Conservation (phyloP, 2,888 invertebrate genomes). For the Cyclophora albipunctata region DNA sequence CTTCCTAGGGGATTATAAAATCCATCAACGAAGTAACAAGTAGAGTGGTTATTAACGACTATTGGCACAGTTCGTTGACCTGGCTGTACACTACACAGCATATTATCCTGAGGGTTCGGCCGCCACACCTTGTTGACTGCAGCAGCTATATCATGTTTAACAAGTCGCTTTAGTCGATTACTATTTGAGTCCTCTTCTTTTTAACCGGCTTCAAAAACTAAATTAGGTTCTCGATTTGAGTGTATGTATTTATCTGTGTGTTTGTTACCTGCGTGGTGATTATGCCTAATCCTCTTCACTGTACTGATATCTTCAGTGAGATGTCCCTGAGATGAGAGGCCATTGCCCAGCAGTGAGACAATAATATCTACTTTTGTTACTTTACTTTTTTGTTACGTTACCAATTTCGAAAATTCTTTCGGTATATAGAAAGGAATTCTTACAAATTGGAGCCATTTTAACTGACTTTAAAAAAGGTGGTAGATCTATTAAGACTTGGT, state of each 20-base stretch:
- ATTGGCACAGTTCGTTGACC: conserved; percentile 35
- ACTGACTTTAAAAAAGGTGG: neutral
- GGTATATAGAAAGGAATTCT: neutral
- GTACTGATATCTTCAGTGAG: too few relatives aligned
- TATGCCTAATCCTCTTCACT: too few relatives aligned
- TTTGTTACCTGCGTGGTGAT: neutral
- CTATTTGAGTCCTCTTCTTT: conserved; percentile 5
- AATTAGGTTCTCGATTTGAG: neutral
- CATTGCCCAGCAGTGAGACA: too few relatives aligned
- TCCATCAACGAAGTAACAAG: conserved; percentile 12
- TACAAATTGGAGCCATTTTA: neutral
- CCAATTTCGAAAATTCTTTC: too few relatives aligned
- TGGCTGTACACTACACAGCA: conserved; percentile 29
- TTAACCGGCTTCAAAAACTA: neutral
- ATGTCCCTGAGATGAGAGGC: too few relatives aligned
- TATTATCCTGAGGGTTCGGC: conserved; percentile 43
- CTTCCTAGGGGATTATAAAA: neutral
- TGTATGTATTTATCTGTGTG: neutral
- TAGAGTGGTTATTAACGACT: conserved; percentile 7
- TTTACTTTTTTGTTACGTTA: neutral
- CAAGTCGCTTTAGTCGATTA: conserved; percentile 21
- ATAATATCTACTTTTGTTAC: too few relatives aligned
- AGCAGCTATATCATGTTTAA: conserved; percentile 45
- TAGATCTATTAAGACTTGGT: too few relatives aligned
- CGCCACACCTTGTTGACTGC: conserved; percentile 48